Percentiles rank a stretch among this genome's conserved stretches.
These are phyloP conservation scores for Platichthys flesus DNA, from an alignment of 2,113 vertebrate genomes.

Conservation along the genomic window DNA sequence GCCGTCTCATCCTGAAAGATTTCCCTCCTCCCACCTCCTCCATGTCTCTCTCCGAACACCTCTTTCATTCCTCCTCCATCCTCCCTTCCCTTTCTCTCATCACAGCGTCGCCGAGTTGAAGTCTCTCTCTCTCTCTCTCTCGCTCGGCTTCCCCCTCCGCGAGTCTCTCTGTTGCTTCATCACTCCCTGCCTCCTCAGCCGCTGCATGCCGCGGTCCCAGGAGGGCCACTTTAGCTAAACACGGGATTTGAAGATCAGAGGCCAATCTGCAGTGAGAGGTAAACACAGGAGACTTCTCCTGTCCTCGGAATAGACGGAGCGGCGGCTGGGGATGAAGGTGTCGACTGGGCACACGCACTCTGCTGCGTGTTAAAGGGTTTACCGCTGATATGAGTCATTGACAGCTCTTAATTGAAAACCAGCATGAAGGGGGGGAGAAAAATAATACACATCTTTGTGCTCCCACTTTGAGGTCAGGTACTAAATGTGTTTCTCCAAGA, in stretches of 20 bases:
- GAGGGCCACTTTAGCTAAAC: conserved; percentile 78
- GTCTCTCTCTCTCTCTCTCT: not conserved
- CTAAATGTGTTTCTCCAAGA: not conserved
- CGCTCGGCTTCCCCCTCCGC: conserved; percentile 7
- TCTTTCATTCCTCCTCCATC: conserved; percentile 10
- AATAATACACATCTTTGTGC: conserved; percentile 30
- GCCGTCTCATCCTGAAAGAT: conserved; percentile 44
- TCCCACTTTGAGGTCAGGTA: not conserved
- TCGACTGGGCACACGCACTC: conserved; percentile 37
- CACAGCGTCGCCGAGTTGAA: too few species aligned
- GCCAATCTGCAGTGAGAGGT: conserved; percentile 60
- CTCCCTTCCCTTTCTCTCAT: not conserved
- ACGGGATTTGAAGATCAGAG: conserved; percentile 72
- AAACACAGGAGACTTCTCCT: conserved; percentile 61
- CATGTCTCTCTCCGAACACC: conserved; percentile 19
- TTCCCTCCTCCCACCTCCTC: conserved; percentile 32
- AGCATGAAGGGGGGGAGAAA: conserved; percentile 38
- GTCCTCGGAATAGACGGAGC: conserved; percentile 33
- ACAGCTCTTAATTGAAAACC: conserved; percentile 69
- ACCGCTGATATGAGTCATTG: conserved; percentile 62
- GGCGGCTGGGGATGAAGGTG: conserved; percentile 29
- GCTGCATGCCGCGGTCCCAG: conserved; percentile 58
- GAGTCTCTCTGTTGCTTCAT: conserved; percentile 27
- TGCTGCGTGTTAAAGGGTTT: conserved; percentile 55
- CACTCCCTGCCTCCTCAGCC: conserved; percentile 32